Evolutionary conservation across 2,797 vertebrate genomes (phyloP).

Genomic region (Aulostomus chinensis): DNA sequence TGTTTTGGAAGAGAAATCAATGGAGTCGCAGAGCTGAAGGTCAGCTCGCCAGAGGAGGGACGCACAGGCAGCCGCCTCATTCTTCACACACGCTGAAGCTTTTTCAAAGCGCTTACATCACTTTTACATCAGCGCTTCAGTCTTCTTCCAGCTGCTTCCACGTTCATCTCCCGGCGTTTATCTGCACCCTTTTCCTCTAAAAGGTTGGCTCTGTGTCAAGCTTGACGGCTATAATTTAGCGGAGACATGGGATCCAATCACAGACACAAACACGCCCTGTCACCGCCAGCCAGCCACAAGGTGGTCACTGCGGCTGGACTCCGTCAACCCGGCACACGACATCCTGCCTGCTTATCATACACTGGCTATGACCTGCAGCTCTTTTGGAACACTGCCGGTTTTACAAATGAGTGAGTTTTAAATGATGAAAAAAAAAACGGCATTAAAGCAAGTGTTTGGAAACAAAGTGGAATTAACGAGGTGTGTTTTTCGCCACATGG

Average conservation of each 20-base stretch:
- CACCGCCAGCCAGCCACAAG: conserved; percentile 64
- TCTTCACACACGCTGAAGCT: conserved; percentile 25
- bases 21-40: conserved; percentile 3
- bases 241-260: conserved; percentile 56
- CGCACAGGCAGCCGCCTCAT: too few relatives aligned
- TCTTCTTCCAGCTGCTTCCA: conserved; percentile 9
- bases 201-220: conserved; percentile 59
- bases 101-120: conserved; percentile 5
- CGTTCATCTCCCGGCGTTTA: conserved; percentile 23
- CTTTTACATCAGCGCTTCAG: conserved; percentile 6
- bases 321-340: conserved; percentile 64
- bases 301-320: conserved; percentile 66
- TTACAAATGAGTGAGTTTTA: background rate
- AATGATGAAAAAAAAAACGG: conserved; percentile 4
- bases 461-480: conserved; percentile 43
- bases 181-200: conserved; percentile 31
- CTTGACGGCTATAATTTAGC: conserved; percentile 64
- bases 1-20: conserved; percentile 27
- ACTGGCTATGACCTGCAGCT: background rate
- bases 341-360: conserved; percentile 45
- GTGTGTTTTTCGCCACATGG: conserved; percentile 47
- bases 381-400: background rate
- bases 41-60: too few relatives aligned
- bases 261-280: conserved; percentile 69
- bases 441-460: conserved; percentile 26